Evolutionary conservation across 2,113 vertebrate genomes (phyloP).

Genomic region (Glaucidium brasilianum): DNA sequence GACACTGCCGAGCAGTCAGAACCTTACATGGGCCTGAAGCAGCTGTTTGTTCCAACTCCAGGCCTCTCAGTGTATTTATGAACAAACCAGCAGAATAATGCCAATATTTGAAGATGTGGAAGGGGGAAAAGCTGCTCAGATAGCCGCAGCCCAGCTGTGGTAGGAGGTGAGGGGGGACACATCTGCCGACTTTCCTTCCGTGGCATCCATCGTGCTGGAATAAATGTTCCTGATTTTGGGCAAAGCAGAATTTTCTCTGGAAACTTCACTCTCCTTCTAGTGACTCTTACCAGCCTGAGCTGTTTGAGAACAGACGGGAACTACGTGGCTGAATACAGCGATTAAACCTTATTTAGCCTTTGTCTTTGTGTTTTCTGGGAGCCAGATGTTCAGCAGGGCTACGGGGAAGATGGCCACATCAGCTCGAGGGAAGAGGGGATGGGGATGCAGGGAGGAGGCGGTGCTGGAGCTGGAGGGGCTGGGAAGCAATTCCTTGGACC

Average conservation of each 20-base stretch:
- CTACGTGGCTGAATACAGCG: neutral
- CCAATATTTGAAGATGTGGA: neutral
- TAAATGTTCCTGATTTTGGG: neutral
- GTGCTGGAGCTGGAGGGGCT: neutral
- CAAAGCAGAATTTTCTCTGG: neutral
- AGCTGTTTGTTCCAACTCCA: neutral
- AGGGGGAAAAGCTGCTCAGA: neutral
- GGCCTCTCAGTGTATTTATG: neutral
- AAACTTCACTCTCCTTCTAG: neutral
- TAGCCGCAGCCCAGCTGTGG: neutral
- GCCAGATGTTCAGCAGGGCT: conserved; percentile 16
- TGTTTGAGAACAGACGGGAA: neutral
- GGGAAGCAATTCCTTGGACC: neutral
- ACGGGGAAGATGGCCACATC: neutral
- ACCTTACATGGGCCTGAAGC: neutral
- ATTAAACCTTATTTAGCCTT: neutral
- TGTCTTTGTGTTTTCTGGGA: neutral
- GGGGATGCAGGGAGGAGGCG: neutral
- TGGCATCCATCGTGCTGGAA: neutral
- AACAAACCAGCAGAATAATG: neutral
- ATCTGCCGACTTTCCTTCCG: neutral
- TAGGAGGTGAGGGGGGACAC: neutral
- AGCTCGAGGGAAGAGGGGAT: neutral
- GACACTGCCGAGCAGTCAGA: neutral
- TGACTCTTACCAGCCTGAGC: neutral